phyloP scores from a whole-genome alignment of 2,888 invertebrate species.

The Polydrusus pterygomalis region DNA sequence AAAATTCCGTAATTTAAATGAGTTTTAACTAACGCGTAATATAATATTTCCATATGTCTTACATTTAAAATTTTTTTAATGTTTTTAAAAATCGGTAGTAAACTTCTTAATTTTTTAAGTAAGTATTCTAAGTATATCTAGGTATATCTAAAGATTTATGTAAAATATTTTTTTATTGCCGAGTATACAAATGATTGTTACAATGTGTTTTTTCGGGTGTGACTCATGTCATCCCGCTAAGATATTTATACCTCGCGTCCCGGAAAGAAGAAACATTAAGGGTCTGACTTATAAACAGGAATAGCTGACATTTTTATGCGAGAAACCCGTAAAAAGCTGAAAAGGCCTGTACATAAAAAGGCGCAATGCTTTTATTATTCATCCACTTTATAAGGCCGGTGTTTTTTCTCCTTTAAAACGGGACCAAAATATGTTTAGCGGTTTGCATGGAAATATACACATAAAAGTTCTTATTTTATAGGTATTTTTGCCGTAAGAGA shows the following conservation, averaged over 20 bases:
- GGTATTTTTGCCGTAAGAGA: constrained; percentile 7
- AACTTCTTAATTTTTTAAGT: too few relatives aligned
- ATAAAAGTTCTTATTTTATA: constrained; percentile 17
- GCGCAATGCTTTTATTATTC: constrained; percentile 53
- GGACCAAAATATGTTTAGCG: constrained; percentile 15
- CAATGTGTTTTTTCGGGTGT: constrained; percentile 3
- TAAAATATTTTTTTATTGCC: not conserved
- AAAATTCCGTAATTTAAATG: too few relatives aligned
- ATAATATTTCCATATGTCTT: too few relatives aligned
- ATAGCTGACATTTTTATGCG: constrained; percentile 51
- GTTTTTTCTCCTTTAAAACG: constrained; percentile 20
- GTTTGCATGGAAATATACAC: constrained; percentile 15
- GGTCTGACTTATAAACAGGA: constrained; percentile 50
- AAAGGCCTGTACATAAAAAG: constrained; percentile 48
- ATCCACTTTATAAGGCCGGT: constrained; percentile 49
- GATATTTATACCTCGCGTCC: constrained; percentile 48
- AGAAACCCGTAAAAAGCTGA: constrained; percentile 47
- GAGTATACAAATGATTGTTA: not conserved
- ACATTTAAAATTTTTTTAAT: too few relatives aligned
- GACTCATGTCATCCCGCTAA: constrained; percentile 41
- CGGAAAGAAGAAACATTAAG: constrained; percentile 43
- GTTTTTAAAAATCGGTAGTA: too few relatives aligned
- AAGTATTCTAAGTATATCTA: too few relatives aligned
- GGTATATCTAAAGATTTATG: too few relatives aligned
- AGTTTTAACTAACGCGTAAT: too few relatives aligned